Base-by-base conservation (phyloP, 2,113 vertebrate genomes). In the Chlorodrepanis virens region DNA sequence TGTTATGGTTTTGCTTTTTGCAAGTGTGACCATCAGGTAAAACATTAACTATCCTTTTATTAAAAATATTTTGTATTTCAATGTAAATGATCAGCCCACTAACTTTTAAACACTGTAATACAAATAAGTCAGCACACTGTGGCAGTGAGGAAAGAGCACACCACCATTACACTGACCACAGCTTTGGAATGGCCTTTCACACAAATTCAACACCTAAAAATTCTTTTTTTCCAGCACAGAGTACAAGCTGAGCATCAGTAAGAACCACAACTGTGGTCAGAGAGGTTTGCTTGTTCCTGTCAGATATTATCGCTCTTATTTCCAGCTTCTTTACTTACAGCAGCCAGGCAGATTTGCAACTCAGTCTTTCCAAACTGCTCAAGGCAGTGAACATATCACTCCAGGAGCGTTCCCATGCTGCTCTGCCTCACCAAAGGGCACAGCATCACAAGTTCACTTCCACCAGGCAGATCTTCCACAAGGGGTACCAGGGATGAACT, bases 401-500 rank as follows among this genome's bases (percentile, higher is more conserved):
- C 12, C 35, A 0, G 3, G 2, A 77, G 45, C 3, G 0, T 3
- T 45, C 28, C 49, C 59, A 22, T 3, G 39, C 81, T 81, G 82
- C 60, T 93, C 78, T 67, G 64, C 69, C 45, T 65, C 33, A 64
- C n/a, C 50, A 83, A 64, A 49, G 2, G 11, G 45, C 87, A 83
- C 40, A n/a, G 20, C 11, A 56, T 11, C 56, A 72, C 9, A 70
- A 54, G 45, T 15, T 87, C 23, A 28, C 20, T 61, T 47, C 74
- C 37, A 70, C 44, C 49, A 56, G 1, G 1, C 5, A 7, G 13
- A 57, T n/a, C 64, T 63, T n/a, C 72, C 17, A 3, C 67, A 56
- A 10, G 49, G 65, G 8, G 33, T 20, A 69, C 27, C 33, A 82
- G 37, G 42, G 39, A 63, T 31, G 35, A 96, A 27, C 37, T n/a